Percentiles rank a stretch among this genome's conserved stretches.
Conservation (phyloP, 1,140 invertebrate species). For the Ips typographus region DNA sequence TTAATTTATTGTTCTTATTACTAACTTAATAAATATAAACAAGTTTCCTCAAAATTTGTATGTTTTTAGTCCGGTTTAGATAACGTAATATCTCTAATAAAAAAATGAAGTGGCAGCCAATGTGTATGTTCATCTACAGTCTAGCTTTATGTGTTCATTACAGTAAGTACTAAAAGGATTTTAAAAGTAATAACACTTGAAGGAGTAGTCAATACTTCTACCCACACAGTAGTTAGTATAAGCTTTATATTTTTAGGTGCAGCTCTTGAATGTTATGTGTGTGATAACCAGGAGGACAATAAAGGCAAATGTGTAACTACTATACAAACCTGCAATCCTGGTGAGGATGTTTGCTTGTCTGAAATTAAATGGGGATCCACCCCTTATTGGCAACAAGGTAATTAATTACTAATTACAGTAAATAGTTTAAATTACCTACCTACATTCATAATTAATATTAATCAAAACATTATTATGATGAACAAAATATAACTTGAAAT, state of each 20-base stretch:
- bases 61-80: no score
- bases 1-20: background rate
- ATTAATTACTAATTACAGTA: background rate
- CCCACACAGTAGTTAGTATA: no score
- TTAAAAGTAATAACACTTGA: no score
- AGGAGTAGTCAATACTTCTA: no score
- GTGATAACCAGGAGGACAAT: conserved; percentile 89
- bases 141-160: background rate
- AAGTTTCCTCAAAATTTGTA: no score
- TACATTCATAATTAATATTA: background rate
- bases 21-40: background rate
- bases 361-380: conserved; percentile 91
- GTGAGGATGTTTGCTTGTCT: conserved; percentile 84
- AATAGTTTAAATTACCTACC: no score
- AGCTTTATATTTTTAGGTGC: conserved; percentile 52
- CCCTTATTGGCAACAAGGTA: conserved; percentile 89
- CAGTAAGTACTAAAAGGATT: background rate
- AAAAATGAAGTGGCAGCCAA: no score
- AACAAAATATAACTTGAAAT: background rate
- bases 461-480: no score
- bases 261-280: conserved; percentile 92
- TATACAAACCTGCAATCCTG: conserved; percentile 85
- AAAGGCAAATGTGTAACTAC: conserved; percentile 91
- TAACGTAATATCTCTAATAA: no score
- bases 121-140: no score